Base-by-base conservation (phyloP, 2,888 invertebrate species). In the Melitaea athalia region DNA sequence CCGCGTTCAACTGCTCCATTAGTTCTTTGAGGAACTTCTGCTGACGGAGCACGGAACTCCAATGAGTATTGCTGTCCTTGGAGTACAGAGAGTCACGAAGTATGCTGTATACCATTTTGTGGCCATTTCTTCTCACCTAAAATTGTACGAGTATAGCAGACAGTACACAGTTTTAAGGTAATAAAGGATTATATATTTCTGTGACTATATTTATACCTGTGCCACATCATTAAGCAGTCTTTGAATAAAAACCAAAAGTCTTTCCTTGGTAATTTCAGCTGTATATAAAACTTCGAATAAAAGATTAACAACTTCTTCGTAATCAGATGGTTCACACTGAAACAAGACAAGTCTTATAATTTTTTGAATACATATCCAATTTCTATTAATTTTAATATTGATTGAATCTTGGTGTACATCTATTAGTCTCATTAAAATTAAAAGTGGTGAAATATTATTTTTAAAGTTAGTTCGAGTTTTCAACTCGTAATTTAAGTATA, bases 211-310 rank as follows among this genome's bases (percentile, higher is more conserved):
- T 62, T 31, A 75, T 79, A 95, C 94, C 84, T 96, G 95, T 0
- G 97, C 94, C 0, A 97, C 96, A 72, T 97, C 96, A 76, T 97
- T 97, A 60, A 96, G 94, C 89, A 98, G 94, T 85, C 98, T 96
- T 72, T 95, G 95, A 0, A 96, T 96, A 74, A 97, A 95, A 38
- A 97, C 95, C 77, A 95, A 94, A 59, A 98, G 84, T 72, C 98
- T 91, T 63, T 97, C 97, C 14, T 94, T 93, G 0, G 95, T 95
- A 75, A 98, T 94, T 74, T 95, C 94, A 0, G 96, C 95, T 8
- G 94, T 86, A 79, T 95, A 96, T 43, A 98, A 81, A 42, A 98
- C 90, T 77, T 98, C 96, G 74, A 94, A 93, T 63, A 98, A 85
- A 95, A 97, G 97, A 63, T 94, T 92, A 12, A 98, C 94, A 0